Conservation (phyloP, 2,888 invertebrate genomes). For the Elmis aenea region DNA sequence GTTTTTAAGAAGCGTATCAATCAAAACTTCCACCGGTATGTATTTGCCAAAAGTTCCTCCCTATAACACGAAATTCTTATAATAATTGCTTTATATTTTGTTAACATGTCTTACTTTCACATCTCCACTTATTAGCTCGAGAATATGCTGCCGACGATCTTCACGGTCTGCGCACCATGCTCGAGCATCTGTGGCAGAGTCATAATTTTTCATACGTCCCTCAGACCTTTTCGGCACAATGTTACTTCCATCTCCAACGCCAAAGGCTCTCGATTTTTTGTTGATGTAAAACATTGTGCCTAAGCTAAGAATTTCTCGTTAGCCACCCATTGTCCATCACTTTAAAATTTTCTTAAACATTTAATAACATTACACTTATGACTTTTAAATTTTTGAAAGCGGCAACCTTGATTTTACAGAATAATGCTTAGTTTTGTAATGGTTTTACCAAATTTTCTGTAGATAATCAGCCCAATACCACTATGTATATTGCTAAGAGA, state of each 20-base stretch:
- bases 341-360: too few relatives aligned
- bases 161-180: constrained; percentile 55
- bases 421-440: too few relatives aligned
- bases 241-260: constrained; percentile 43
- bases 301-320: too few relatives aligned
- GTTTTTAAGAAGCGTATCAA: constrained; percentile 39
- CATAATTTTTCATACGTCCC: constrained; percentile 53
- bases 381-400: too few relatives aligned
- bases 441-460: too few relatives aligned
- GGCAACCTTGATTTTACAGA: too few relatives aligned
- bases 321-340: too few relatives aligned
- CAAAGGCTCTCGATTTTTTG: constrained; percentile 36
- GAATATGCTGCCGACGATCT: constrained; percentile 54
- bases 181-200: constrained; percentile 54
- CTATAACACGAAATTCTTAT: constrained; percentile 26
- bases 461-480: too few relatives aligned
- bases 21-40: constrained; percentile 40
- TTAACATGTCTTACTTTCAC: constrained; percentile 8
- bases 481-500: too few relatives aligned
- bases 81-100: not conserved
- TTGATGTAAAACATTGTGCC: constrained; percentile 35
- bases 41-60: constrained; percentile 35
- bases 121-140: constrained; percentile 52
- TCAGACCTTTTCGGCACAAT: constrained; percentile 49
- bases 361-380: too few relatives aligned